These are phyloP conservation scores for Aleiodes sp. DNA, from an alignment of 1,140 invertebrate genomes.

Conservation along the genomic window DNA sequence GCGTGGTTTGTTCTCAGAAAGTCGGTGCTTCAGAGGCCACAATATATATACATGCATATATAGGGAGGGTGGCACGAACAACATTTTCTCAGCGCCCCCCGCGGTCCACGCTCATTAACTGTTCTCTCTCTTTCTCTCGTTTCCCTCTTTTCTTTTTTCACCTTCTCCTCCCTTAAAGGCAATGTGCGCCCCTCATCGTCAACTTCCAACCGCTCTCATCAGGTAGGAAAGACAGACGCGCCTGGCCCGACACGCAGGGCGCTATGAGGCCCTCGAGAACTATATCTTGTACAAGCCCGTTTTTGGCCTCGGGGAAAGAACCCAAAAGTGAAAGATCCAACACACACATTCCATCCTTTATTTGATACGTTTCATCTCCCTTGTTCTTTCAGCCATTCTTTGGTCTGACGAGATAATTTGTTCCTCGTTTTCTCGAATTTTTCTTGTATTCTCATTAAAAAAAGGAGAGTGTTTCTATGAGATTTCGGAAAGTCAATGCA, in stretches of 20 bases:
- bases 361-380: conserved; percentile 38
- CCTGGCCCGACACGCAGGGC: conserved; percentile 65
- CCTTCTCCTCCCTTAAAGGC: not conserved
- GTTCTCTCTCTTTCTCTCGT: conserved; percentile 45
- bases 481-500: no score
- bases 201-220: conserved; percentile 45
- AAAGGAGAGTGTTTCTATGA: no score
- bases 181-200: conserved; percentile 30
- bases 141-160: not conserved
- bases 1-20: conserved; percentile 54
- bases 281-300: conserved; percentile 4
- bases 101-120: conserved; percentile 65
- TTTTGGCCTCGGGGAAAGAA: not conserved
- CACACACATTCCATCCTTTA: conserved; percentile 4
- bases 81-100: conserved; percentile 51
- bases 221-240: conserved; percentile 66
- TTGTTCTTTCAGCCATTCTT: conserved; percentile 34
- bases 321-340: conserved; percentile 7
- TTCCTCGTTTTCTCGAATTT: conserved; percentile 64
- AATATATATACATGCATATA: conserved; percentile 26
- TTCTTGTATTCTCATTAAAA: conserved; percentile 27
- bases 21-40: conserved; percentile 36
- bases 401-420: conserved; percentile 64
- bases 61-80: conserved; percentile 27
- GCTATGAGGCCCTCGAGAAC: conserved; percentile 50